Conservation (phyloP, 2,113 vertebrate species). For the Bujurquina vittata region DNA sequence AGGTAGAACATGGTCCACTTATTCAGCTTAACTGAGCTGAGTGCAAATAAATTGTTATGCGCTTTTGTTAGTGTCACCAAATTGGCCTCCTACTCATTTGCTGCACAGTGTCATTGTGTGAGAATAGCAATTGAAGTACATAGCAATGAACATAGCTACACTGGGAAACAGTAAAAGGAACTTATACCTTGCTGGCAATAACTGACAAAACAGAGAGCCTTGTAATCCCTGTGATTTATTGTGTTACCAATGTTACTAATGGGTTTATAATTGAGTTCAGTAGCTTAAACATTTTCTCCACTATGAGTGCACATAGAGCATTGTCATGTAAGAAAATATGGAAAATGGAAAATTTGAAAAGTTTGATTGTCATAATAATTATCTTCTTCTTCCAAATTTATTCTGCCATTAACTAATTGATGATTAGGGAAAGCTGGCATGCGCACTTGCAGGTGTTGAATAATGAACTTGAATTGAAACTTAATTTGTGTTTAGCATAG, state of each 20-base stretch:
- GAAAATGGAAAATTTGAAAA: background rate
- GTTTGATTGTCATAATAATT: too few species aligned
- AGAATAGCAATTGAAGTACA: constrained; percentile 36
- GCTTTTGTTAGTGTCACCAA: constrained; percentile 59
- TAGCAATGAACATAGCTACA: constrained; percentile 36
- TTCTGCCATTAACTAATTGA: too few species aligned
- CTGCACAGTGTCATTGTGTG: constrained; percentile 10
- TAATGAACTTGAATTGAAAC: too few species aligned
- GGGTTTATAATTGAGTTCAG: too few species aligned
- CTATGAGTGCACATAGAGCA: too few species aligned
- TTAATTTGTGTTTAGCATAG: too few species aligned
- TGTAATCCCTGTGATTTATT: too few species aligned
- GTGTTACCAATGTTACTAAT: too few species aligned
- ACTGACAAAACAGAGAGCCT: background rate
- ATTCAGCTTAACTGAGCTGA: constrained; percentile 40
- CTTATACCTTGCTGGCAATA: background rate
- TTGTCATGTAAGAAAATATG: background rate
- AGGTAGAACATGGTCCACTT: constrained; percentile 45
- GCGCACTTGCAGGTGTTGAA: too few species aligned
- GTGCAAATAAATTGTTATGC: constrained; percentile 49
- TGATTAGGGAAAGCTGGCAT: too few species aligned
- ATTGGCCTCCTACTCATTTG: constrained; percentile 45
- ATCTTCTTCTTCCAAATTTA: too few species aligned
- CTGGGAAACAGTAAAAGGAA: background rate
- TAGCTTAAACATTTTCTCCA: too few species aligned